phyloP scores from a whole-genome alignment of 2,797 vertebrate genomes.

The Myotis planiceps region DNA sequence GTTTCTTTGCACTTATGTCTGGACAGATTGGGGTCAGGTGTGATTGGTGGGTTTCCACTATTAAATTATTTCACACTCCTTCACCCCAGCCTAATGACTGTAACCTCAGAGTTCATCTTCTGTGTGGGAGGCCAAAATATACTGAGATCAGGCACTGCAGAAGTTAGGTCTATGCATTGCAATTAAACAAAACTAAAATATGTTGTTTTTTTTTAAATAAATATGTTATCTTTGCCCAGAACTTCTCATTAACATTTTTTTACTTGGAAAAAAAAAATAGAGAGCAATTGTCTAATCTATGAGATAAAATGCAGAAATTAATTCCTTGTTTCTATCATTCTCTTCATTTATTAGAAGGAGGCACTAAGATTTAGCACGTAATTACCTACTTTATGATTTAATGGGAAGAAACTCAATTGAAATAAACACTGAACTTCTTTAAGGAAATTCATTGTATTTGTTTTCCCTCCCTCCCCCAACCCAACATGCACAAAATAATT shows the following conservation, averaged over 20 bases:
- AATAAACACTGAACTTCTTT: not conserved
- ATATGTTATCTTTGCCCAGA: not conserved
- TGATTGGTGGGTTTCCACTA: constrained; percentile 59
- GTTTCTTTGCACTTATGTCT: constrained; percentile 73
- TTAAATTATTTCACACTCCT: constrained; percentile 56
- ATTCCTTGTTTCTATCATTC: not conserved
- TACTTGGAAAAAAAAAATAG: not conserved
- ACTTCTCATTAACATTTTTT: constrained; percentile 28
- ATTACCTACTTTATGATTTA: not conserved
- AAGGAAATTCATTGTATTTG: not conserved
- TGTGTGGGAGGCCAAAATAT: constrained; percentile 46
- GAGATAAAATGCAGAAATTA: not conserved
- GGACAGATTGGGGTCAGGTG: constrained; percentile 53
- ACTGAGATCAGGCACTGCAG: not conserved
- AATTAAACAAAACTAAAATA: constrained; percentile 1
- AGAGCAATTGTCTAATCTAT: not conserved
- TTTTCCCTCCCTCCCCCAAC: not conserved
- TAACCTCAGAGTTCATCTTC: constrained; percentile 60
- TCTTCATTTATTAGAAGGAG: not conserved
- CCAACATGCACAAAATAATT: not conserved
- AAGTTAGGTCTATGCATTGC: not conserved
- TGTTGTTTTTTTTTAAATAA: not conserved
- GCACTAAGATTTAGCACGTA: not conserved
- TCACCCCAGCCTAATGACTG: not conserved
- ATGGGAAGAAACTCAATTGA: not conserved